A percentile compares a stretch with the other conserved stretches of the same genome.
These are phyloP conservation scores for Sebastes diploproa DNA, from an alignment of 2,797 vertebrate species.

Conservation along the genomic window DNA sequence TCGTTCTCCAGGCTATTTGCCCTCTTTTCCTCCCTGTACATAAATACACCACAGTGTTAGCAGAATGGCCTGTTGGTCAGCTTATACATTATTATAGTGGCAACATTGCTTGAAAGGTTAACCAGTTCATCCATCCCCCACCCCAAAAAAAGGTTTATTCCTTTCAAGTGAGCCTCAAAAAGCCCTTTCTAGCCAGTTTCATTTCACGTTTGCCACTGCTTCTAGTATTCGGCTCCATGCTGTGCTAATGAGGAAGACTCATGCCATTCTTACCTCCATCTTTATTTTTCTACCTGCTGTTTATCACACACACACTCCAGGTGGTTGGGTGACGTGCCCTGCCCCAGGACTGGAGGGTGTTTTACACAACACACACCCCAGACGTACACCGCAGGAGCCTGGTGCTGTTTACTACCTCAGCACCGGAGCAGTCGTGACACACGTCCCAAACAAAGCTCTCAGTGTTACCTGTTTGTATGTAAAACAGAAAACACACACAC, in stretches of 20 bases:
- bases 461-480: neutral
- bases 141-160: neutral
- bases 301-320: neutral
- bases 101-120: neutral
- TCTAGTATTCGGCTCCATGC: neutral
- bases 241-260: neutral
- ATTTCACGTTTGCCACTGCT: neutral
- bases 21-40: neutral
- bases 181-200: neutral
- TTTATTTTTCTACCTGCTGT: neutral
- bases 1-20: neutral
- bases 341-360: neutral
- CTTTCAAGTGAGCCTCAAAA: neutral
- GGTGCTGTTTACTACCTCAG: slow-evolving; percentile 19
- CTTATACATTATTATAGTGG: neutral
- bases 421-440: slow-evolving; percentile 28
- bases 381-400: neutral
- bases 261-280: neutral
- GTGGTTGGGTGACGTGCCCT: slow-evolving; percentile 4
- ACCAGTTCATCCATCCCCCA: neutral
- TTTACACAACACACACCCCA: slow-evolving; percentile 9
- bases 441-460: slow-evolving; percentile 47
- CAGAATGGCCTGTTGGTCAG: neutral
- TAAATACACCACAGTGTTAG: neutral
- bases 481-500: neutral